Evolutionary conservation across 2,797 vertebrate genomes (phyloP).

Genomic region (Agapornis canus): DNA sequence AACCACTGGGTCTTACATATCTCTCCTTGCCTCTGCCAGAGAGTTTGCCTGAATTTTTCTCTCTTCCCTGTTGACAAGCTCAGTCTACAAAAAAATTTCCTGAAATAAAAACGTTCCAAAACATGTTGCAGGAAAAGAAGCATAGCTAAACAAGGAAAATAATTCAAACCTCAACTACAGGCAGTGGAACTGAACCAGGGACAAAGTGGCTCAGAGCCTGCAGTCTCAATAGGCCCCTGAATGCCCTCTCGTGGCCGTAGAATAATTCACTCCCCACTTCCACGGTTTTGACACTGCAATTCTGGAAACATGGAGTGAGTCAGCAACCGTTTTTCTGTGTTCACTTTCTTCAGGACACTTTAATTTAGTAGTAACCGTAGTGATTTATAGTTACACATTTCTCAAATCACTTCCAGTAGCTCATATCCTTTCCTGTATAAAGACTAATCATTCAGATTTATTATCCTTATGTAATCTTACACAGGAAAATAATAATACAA

Average conservation of each 20-base stretch:
- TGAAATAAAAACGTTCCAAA: background rate
- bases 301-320: background rate
- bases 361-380: background rate
- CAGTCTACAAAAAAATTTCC: background rate
- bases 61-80: background rate
- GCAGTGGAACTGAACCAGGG: background rate
- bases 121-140: background rate
- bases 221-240: background rate
- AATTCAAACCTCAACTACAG: background rate
- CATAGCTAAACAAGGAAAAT: background rate
- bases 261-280: background rate
- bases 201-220: background rate
- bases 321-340: background rate
- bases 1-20: background rate
- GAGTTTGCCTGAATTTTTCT: background rate
- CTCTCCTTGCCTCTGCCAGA: background rate
- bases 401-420: background rate
- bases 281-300: background rate
- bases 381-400: background rate
- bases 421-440: background rate
- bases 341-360: background rate
- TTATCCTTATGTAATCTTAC: background rate
- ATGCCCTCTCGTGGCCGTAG: constrained; percentile 23
- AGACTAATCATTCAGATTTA: background rate
- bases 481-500: background rate